These are phyloP conservation scores for Eilema sororculum DNA, from an alignment of 2,888 invertebrate genomes.

Conservation along the genomic window DNA sequence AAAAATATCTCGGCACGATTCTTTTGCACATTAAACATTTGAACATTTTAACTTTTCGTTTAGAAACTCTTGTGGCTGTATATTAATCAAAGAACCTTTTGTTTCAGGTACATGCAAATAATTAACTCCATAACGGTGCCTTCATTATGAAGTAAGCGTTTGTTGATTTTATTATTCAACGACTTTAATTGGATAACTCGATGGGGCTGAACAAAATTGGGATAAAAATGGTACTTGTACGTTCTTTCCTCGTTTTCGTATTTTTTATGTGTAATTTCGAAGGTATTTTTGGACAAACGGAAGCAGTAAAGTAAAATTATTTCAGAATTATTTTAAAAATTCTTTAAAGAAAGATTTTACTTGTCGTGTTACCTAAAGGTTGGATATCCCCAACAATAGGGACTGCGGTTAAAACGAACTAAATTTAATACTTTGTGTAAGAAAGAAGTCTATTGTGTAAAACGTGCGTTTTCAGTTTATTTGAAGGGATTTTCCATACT, in stretches of 20 bases:
- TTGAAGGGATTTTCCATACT: background rate
- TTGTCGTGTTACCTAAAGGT: too few relatives aligned
- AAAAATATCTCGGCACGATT: slow-evolving; percentile 4
- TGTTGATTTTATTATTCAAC: slow-evolving; percentile 50
- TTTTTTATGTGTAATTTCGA: slow-evolving; percentile 20
- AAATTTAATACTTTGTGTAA: background rate
- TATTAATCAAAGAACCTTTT: slow-evolving; percentile 49
- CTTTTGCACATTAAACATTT: background rate
- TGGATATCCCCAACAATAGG: background rate
- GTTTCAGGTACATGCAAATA: slow-evolving; percentile 56
- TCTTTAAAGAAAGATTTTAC: background rate
- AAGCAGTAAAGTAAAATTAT: background rate
- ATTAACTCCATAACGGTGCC: slow-evolving; percentile 42
- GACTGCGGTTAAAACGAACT: background rate
- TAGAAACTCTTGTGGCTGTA: slow-evolving; percentile 30
- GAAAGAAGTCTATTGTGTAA: background rate
- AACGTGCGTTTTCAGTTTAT: background rate
- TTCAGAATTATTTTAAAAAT: background rate
- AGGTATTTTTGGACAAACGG: slow-evolving; percentile 14
- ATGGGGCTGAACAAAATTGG: slow-evolving; percentile 40
- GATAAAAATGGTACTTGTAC: slow-evolving; percentile 20
- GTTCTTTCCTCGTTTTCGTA: slow-evolving; percentile 11
- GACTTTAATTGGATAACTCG: slow-evolving; percentile 49
- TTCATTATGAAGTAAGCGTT: slow-evolving; percentile 47
- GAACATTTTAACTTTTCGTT: slow-evolving; percentile 12